These are phyloP conservation scores for Scaptomyza hsui DNA, from an alignment of 1,140 invertebrate genomes.

Conservation along the genomic window DNA sequence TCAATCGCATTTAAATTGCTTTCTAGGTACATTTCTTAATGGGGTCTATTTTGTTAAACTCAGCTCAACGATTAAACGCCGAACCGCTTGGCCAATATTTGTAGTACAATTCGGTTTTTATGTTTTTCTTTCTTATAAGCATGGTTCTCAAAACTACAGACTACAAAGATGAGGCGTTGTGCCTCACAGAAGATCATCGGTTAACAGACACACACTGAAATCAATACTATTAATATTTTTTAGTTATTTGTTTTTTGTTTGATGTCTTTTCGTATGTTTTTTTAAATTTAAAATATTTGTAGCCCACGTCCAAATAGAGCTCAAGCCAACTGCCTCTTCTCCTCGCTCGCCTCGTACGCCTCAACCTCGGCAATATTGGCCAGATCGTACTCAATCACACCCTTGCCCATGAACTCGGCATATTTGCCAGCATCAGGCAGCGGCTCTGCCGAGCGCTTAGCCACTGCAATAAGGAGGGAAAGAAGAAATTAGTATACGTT, in stretches of 20 bases:
- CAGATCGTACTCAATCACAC: constrained; percentile 89
- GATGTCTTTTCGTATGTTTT: constrained; percentile 9
- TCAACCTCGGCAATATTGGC: constrained; percentile 86
- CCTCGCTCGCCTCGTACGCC: constrained; percentile 68
- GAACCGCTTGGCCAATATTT: constrained; percentile 14
- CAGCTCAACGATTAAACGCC: neutral
- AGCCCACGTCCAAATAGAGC: neutral
- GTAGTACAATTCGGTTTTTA: constrained; percentile 9
- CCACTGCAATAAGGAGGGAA: constrained; percentile 86
- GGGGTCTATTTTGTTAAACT: constrained; percentile 34
- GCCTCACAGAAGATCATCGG: constrained; percentile 50
- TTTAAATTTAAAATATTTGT: constrained; percentile 67
- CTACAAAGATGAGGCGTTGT: constrained; percentile 37
- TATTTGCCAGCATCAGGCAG: constrained; percentile 86
- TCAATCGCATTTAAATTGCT: constrained; percentile 79
- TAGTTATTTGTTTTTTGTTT: constrained; percentile 22
- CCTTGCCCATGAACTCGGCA: constrained; percentile 90
- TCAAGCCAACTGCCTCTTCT: constrained; percentile 30
- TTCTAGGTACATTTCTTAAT: constrained; percentile 75
- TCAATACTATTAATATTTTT: constrained; percentile 60
- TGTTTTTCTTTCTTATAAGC: constrained; percentile 19
- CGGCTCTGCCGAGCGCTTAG: constrained; percentile 88
- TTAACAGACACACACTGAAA: constrained; percentile 60
- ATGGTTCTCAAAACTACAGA: constrained; percentile 28
- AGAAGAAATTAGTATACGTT: constrained; percentile 20